phyloP scores from a whole-genome alignment of 2,113 vertebrate genomes.

The Charina bottae region DNA sequence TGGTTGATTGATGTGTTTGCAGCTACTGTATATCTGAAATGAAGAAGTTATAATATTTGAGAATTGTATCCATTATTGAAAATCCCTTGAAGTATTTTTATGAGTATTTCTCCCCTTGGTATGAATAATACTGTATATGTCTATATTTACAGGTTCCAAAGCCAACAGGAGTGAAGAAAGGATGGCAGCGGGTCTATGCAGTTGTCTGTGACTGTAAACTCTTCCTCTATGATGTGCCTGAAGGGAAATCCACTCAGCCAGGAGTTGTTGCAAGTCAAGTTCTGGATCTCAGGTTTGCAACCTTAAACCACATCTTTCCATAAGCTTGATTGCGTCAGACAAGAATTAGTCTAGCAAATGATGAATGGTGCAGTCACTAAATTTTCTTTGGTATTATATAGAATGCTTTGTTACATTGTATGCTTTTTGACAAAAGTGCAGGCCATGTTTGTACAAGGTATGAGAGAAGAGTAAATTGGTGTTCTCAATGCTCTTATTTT shows the following conservation, averaged over 20 bases:
- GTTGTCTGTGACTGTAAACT: slow-evolving; percentile 96
- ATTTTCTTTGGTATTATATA: background rate
- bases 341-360: background rate
- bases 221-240: slow-evolving; percentile 92
- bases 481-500: background rate
- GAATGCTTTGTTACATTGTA: background rate
- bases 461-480: background rate
- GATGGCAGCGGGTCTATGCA: slow-evolving; percentile 94
- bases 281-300: slow-evolving; percentile 91
- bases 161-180: slow-evolving; percentile 96
- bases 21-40: background rate
- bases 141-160: slow-evolving; percentile 86
- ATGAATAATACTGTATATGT: background rate
- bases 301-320: slow-evolving; percentile 28
- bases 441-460: background rate
- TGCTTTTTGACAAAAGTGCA: background rate
- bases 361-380: too few species aligned
- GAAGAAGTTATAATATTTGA: background rate
- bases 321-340: background rate
- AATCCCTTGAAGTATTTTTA: background rate
- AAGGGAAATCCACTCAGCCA: slow-evolving; percentile 94
- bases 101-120: background rate
- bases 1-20: background rate
- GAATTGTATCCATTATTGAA: background rate
- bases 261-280: slow-evolving; percentile 90